Evolutionary conservation across 2,888 invertebrate species (phyloP).

Genomic region (Tenthredo livida): DNA sequence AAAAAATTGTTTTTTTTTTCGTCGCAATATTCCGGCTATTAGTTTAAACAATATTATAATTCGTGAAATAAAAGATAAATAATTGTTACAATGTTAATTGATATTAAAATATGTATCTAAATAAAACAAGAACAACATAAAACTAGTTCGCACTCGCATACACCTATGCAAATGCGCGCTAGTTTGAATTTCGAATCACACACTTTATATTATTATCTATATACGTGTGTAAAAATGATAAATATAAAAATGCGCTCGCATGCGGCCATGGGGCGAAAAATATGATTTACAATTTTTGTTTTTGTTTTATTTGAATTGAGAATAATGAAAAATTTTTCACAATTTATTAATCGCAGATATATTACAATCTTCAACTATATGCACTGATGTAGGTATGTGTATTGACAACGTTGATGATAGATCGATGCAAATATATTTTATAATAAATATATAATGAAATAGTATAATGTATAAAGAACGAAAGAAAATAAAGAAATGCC

Average conservation of each 20-base stretch:
- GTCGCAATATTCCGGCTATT: too few relatives aligned
- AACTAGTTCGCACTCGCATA: too few relatives aligned
- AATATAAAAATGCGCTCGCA: not conserved
- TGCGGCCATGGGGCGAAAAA: not conserved
- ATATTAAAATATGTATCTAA: not conserved
- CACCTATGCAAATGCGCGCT: too few relatives aligned
- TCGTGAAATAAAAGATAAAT: not conserved
- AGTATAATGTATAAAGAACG: not conserved
- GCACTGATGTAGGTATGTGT: not conserved
- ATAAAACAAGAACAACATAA: not conserved
- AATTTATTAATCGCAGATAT: not conserved
- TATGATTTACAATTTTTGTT: not conserved
- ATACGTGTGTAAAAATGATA: not conserved
- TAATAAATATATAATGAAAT: conserved; percentile 12
- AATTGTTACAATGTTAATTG: not conserved
- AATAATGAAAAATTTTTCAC: not conserved
- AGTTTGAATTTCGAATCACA: too few relatives aligned
- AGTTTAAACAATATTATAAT: too few relatives aligned
- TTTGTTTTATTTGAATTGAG: not conserved
- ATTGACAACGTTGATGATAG: not conserved
- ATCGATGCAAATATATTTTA: not conserved
- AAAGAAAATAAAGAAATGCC: conserved; percentile 17
- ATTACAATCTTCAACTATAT: not conserved
- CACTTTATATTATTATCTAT: not conserved
- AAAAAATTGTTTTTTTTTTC: too few relatives aligned